Evolutionary conservation across 2,888 invertebrate genomes (phyloP).

Genomic region (Lepidocyrtoides sp.): DNA sequence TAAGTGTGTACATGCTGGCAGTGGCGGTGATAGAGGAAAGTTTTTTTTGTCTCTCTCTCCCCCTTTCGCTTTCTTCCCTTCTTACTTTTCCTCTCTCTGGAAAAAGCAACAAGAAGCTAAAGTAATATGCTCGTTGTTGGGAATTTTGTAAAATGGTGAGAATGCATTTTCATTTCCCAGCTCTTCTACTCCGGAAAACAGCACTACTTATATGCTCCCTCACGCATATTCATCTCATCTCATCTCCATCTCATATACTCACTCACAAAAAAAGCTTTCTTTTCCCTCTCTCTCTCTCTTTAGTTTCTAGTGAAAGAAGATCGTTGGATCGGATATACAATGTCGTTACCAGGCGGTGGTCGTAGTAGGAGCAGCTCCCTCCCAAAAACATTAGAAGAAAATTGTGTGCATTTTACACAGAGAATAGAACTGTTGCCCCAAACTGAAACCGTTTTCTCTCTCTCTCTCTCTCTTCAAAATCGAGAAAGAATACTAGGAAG

Average conservation of each 20-base stretch:
- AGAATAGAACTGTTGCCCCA: constrained; percentile 32
- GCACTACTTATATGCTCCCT: constrained; percentile 16
- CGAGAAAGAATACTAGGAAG: neutral
- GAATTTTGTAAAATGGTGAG: neutral
- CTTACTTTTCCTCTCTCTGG: too few relatives aligned
- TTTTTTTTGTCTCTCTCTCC: too few relatives aligned
- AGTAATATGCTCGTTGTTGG: neutral
- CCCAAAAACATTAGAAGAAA: neutral
- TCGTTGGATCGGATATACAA: constrained; percentile 28
- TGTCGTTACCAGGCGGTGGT: constrained; percentile 61
- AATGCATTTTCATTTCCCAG: neutral
- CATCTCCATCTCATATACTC: too few relatives aligned
- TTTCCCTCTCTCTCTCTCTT: neutral
- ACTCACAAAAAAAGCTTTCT: constrained; percentile 50
- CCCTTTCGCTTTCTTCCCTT: too few relatives aligned
- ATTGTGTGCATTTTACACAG: neutral
- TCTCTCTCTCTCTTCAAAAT: neutral
- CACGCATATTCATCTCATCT: constrained; percentile 59
- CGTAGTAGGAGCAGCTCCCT: constrained; percentile 31
- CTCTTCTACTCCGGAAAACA: constrained; percentile 52
- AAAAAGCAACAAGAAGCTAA: constrained; percentile 64
- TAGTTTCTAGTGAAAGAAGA: constrained; percentile 33
- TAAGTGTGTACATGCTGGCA: neutral
- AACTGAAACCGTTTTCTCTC: constrained; percentile 14
- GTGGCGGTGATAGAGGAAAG: constrained; percentile 30